Conservation (phyloP, 1,140 invertebrate genomes). For the Brachionus asplanchnoidis region DNA sequence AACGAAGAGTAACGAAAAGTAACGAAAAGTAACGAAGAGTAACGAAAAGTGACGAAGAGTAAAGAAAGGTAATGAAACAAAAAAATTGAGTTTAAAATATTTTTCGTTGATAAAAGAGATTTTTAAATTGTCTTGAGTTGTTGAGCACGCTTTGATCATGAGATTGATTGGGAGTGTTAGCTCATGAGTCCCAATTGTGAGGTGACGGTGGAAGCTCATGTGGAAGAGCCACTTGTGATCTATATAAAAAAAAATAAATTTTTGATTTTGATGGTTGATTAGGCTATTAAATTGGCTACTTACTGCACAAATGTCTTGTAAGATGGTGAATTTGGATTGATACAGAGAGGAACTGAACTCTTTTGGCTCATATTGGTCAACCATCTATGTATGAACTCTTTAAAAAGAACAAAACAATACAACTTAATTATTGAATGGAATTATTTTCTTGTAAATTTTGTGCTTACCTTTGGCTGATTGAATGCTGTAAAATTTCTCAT, state of each 20-base stretch:
- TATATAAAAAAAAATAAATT: not conserved
- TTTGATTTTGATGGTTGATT: too few relatives aligned
- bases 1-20: too few relatives aligned
- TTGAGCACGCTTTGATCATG: not conserved
- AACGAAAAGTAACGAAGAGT: not conserved
- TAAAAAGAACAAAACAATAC: slow-evolving; percentile 27
- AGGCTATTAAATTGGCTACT: slow-evolving; percentile 54
- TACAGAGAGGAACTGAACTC: slow-evolving; percentile 88
- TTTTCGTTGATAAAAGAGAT: not conserved
- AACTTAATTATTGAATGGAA: slow-evolving; percentile 33
- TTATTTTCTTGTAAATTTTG: slow-evolving; percentile 41
- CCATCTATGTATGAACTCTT: slow-evolving; percentile 97
- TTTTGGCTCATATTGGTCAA: slow-evolving; percentile 85
- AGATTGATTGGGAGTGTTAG: not conserved
- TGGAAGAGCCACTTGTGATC: slow-evolving; percentile 39
- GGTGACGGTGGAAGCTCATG: slow-evolving; percentile 41
- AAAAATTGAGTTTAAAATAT: not conserved
- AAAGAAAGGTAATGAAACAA: too few relatives aligned
- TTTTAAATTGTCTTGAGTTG: not conserved
- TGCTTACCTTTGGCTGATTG: slow-evolving; percentile 36
- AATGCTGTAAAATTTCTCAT: slow-evolving; percentile 34
- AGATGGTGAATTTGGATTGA: slow-evolving; percentile 96
- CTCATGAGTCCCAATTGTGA: slow-evolving; percentile 32
- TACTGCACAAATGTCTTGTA: slow-evolving; percentile 99
- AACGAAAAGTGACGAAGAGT: not conserved